Evolutionary conservation across 2,888 invertebrate genomes (phyloP), one percentile per base, ranked within the genome.

Genomic region (Xylocampa areola): DNA sequence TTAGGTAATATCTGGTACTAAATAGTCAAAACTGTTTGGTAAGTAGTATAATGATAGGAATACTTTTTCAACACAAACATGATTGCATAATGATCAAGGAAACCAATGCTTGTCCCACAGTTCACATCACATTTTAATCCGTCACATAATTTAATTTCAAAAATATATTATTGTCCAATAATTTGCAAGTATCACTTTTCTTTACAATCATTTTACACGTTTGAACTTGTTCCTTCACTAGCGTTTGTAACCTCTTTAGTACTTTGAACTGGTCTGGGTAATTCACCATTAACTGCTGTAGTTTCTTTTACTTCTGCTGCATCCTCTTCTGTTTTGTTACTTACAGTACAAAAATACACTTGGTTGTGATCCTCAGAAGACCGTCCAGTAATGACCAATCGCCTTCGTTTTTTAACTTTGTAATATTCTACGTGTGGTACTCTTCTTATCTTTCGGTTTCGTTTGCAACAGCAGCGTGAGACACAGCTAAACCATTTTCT

Each of bases 341-440:
- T 33, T 6, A 43, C 47, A 8, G 41, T 41, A 23, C 29, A 47
- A 14, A 37, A 61, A 23, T 19, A 61, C 11, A 61, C n/a, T 14
- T 33, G 47, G 11, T 7, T 44, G 3, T 36, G 21, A 4, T 29
- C 36, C 3, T 41, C 27, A 1, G 27, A 13, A 3, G 23, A 29
- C 13, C 16, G 8, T 16, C 21, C 37, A 1, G 45, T 1, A 0
- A 1, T 4, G 7, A 4, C 7, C 21, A 14, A 35, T 27, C 58
- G 45, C 53, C 35, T 37, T 14, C 36, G 25, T 14, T 45, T 64
- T 32, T 52, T 61, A 1, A 41, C 16, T 45, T 39, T 68, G 14
- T 55, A 43, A 30, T 70, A 76, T 14, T 72, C 65, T 2, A 60
- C 57, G 8, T 55, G 60, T 17, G 33, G 23, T 1, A 39, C 58